Conservation (phyloP, 2,797 vertebrate genomes). For the Typhlichthys eigenmanni region DNA sequence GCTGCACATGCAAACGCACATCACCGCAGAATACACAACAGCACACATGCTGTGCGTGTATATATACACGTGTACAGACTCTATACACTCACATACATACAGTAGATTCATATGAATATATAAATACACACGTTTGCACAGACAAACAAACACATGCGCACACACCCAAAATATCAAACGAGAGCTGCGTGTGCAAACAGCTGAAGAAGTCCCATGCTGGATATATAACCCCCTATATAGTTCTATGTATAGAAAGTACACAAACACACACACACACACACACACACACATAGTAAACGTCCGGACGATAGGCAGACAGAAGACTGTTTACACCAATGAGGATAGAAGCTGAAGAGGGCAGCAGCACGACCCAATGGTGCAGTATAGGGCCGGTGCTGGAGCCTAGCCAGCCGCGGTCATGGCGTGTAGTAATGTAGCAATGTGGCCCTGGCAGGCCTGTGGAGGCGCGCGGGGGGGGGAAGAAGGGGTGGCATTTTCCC, state of each 20-base stretch:
- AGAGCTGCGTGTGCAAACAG: no score
- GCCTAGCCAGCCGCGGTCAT: conserved; percentile 60
- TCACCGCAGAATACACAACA: no score
- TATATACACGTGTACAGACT: conserved; percentile 35
- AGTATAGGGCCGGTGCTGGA: conserved; percentile 49
- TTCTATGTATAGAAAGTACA: conserved; percentile 24
- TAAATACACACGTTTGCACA: no score
- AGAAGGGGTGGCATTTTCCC: conserved; percentile 64
- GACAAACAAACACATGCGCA: neutral
- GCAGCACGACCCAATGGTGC: conserved; percentile 38
- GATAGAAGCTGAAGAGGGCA: conserved; percentile 39
- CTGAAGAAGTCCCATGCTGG: no score
- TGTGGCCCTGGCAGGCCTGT: conserved; percentile 62
- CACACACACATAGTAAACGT: conserved; percentile 33
- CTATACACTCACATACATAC: neutral
- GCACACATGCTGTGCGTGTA: no score
- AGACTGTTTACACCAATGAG: conserved; percentile 67
- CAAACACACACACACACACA: conserved; percentile 41
- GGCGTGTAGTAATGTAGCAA: conserved; percentile 66
- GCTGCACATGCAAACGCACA: neutral
- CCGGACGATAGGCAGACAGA: conserved; percentile 49
- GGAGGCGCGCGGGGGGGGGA: conserved; percentile 52
- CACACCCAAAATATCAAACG: conserved; percentile 11
- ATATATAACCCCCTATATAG: neutral
- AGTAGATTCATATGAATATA: no score